These are phyloP conservation scores for Epizoanthus fatuus DNA, from an alignment of 92 coral and sea anemone genomes.

Conservation along the genomic window DNA sequence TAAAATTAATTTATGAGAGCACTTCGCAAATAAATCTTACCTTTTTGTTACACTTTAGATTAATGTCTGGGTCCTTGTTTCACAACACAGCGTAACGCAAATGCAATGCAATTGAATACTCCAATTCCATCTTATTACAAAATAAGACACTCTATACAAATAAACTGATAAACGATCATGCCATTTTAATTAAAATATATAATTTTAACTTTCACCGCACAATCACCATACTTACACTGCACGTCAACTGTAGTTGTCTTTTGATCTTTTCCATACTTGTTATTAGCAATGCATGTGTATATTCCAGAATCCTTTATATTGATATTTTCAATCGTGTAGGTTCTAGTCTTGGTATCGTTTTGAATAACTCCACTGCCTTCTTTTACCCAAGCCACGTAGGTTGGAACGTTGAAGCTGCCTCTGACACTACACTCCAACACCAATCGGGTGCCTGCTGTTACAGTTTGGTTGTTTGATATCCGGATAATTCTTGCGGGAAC, in stretches of 20 bases:
- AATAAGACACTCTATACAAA: no score
- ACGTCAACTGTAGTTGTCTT: slow-evolving; percentile 62
- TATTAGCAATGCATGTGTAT: slow-evolving; percentile 84
- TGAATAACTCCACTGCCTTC: slow-evolving; percentile 50
- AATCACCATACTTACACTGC: slow-evolving; percentile 60
- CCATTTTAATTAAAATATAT: no score
- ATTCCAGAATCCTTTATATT: slow-evolving; percentile 66
- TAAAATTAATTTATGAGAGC: no score
- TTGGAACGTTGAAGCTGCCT: slow-evolving; percentile 52
- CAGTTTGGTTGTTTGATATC: slow-evolving; percentile 62
- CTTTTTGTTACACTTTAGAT: no score
- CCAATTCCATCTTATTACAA: no score
- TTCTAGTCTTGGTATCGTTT: slow-evolving; percentile 42
- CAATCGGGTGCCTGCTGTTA: slow-evolving; percentile 50
- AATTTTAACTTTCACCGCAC: no score
- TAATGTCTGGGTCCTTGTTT: no score
- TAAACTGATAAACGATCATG: no score
- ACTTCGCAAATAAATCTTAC: no score
- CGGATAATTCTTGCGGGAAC: slow-evolving; percentile 74
- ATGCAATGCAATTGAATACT: no score
- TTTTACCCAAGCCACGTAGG: slow-evolving; percentile 53
- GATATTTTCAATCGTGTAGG: slow-evolving; percentile 60
- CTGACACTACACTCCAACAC: slow-evolving; percentile 59
- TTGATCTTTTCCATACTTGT: slow-evolving; percentile 69
- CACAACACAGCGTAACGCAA: no score